These are phyloP conservation scores for Ibidorhyncha struthersii DNA, from an alignment of 2,113 vertebrate species.

Conservation along the genomic window DNA sequence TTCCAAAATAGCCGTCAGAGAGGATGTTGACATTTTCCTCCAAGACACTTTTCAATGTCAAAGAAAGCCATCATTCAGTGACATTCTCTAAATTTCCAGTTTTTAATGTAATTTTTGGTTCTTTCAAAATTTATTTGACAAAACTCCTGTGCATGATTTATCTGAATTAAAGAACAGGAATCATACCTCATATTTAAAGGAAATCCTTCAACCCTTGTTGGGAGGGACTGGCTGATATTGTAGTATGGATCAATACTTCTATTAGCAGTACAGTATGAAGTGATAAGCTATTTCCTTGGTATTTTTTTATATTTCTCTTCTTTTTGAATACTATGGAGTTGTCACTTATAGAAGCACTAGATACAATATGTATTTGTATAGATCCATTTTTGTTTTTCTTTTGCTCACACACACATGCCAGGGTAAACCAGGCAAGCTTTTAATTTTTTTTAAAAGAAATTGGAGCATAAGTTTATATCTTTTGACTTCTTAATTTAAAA, in stretches of 20 bases:
- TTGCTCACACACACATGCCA: neutral
- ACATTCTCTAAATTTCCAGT: neutral
- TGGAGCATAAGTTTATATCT: neutral
- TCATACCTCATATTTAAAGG: neutral
- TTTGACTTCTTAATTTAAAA: slow-evolving; percentile 10
- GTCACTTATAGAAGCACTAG: neutral
- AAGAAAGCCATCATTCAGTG: neutral
- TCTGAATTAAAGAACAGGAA: neutral
- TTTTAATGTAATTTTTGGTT: neutral
- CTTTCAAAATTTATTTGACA: neutral
- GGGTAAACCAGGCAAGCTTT: neutral
- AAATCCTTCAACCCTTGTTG: neutral
- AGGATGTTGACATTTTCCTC: neutral
- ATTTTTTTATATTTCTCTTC: neutral
- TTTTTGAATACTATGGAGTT: neutral
- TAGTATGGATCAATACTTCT: neutral
- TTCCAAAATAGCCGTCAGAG: neutral
- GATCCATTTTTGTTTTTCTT: neutral
- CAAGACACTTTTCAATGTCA: neutral
- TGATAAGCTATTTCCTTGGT: neutral
- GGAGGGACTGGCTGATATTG: neutral
- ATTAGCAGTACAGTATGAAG: neutral
- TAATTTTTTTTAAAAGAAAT: neutral
- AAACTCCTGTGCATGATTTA: neutral
- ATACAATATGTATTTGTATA: neutral